Evolutionary conservation across 2,113 vertebrate species (phyloP).

Genomic region (Dolichallabes microphthalmus): DNA sequence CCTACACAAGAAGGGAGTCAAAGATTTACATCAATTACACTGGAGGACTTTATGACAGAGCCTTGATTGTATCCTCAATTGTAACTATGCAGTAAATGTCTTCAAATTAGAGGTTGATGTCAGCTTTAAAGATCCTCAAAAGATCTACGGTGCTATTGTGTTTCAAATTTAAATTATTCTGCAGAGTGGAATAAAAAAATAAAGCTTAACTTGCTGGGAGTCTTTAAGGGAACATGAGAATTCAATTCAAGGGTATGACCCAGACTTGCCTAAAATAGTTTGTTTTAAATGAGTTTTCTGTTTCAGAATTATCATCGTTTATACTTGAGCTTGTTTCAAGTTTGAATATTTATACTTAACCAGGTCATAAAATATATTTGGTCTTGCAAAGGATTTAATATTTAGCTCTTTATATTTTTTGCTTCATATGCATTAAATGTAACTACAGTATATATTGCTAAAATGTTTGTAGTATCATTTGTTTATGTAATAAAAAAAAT

Average conservation of each 20-base stretch:
- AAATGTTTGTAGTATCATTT: not conserved
- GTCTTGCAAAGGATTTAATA: not conserved
- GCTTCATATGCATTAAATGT: not conserved
- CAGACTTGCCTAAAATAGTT: not conserved
- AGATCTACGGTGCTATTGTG: not conserved
- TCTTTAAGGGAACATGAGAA: not conserved
- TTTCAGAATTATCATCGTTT: not conserved
- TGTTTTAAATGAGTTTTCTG: no score
- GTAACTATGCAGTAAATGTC: not conserved
- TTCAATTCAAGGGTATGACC: not conserved
- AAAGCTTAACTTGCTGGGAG: not conserved
- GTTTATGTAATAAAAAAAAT: not conserved
- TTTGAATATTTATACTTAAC: not conserved
- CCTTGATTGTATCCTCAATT: not conserved
- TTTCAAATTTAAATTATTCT: not conserved
- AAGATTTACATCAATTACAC: not conserved
- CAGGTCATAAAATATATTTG: not conserved
- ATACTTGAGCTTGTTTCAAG: not conserved
- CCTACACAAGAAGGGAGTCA: not conserved
- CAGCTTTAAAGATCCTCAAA: not conserved
- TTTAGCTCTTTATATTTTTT: not conserved
- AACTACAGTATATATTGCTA: not conserved
- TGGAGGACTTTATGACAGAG: not conserved
- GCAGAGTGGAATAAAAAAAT: not conserved
- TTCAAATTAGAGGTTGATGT: not conserved